Evolutionary conservation across 2,113 vertebrate species (phyloP).

Genomic region (Poeciliopsis retropinna): DNA sequence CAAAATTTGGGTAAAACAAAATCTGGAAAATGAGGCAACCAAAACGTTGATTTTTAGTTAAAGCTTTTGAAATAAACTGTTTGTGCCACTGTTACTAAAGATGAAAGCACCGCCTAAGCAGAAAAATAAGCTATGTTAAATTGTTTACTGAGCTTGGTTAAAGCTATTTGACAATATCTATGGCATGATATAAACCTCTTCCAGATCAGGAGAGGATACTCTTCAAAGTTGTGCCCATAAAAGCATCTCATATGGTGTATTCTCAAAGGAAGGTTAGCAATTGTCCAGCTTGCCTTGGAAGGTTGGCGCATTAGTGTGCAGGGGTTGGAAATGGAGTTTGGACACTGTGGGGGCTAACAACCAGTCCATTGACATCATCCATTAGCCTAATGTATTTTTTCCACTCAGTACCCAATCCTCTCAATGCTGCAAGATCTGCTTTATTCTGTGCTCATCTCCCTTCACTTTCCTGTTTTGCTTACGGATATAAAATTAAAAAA

Average conservation of each 20-base stretch:
- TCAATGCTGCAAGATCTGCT: slow-evolving; percentile 43
- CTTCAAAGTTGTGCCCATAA: slow-evolving; percentile 35
- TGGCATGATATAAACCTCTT: background rate
- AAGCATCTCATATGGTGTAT: slow-evolving; percentile 1
- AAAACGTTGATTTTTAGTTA: background rate
- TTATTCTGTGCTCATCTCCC: slow-evolving; percentile 35
- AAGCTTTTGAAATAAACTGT: background rate
- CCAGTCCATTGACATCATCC: slow-evolving; percentile 61
- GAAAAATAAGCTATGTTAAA: slow-evolving; percentile 24
- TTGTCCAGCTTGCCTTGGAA: slow-evolving; percentile 34
- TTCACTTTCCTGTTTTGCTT: slow-evolving; percentile 44
- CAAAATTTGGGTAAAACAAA: background rate
- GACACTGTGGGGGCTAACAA: slow-evolving; percentile 45
- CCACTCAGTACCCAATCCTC: slow-evolving; percentile 51
- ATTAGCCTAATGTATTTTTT: slow-evolving; percentile 78
- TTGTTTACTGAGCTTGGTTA: background rate
- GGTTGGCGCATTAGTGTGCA: slow-evolving; percentile 65
- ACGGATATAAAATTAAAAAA: slow-evolving; percentile 26
- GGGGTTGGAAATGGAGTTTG: slow-evolving; percentile 46
- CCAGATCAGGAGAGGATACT: slow-evolving; percentile 10
- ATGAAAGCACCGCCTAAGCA: slow-evolving; percentile 11
- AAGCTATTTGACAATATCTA: background rate
- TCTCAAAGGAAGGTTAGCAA: slow-evolving; percentile 27
- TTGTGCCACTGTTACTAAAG: slow-evolving; percentile 22
- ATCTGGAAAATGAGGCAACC: background rate